A percentile compares a stretch with the other conserved stretches of the same genome.
phyloP scores from a whole-genome alignment of 2,113 vertebrate species.

The Romanogobio albipinnatus region DNA sequence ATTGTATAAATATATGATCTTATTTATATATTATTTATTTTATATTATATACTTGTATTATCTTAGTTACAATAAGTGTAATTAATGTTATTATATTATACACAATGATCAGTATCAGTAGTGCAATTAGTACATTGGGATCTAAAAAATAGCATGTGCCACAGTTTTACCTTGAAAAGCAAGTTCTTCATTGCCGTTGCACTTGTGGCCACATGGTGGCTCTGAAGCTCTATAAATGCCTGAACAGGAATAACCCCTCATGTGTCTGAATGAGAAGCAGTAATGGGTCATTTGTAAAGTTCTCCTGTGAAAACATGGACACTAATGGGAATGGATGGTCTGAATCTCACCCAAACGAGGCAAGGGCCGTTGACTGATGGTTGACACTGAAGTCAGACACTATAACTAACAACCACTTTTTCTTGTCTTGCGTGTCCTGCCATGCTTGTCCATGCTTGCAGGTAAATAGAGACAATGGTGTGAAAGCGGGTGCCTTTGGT shows the following conservation, averaged over 20 bases:
- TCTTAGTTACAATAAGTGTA: not conserved
- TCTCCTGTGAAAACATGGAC: conserved; percentile 33
- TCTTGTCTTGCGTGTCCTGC: conserved; percentile 27
- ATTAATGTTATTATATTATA: not conserved
- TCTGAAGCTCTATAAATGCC: conserved; percentile 74
- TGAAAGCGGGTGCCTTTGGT: conserved; percentile 17
- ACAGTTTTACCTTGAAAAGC: conserved; percentile 29
- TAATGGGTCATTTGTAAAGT: conserved; percentile 45
- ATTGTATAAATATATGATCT: too few relatives aligned
- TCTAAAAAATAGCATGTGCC: not conserved
- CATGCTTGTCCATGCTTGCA: conserved; percentile 28
- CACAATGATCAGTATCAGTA: not conserved
- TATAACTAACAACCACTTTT: conserved; percentile 40
- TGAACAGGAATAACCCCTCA: not conserved
- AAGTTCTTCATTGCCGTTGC: conserved; percentile 40
- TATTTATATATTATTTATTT: too few relatives aligned
- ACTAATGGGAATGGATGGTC: conserved; percentile 40
- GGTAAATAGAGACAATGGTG: conserved; percentile 29
- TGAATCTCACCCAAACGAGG: conserved; percentile 44
- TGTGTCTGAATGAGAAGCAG: conserved; percentile 18
- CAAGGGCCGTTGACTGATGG: conserved; percentile 44
- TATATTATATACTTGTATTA: too few relatives aligned
- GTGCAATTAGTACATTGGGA: not conserved
- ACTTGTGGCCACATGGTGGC: conserved; percentile 78
- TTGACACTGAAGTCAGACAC: conserved; percentile 41